These are phyloP conservation scores for Drosophila novamexicana DNA, from an alignment of 1,140 invertebrate species.

Conservation along the genomic window DNA sequence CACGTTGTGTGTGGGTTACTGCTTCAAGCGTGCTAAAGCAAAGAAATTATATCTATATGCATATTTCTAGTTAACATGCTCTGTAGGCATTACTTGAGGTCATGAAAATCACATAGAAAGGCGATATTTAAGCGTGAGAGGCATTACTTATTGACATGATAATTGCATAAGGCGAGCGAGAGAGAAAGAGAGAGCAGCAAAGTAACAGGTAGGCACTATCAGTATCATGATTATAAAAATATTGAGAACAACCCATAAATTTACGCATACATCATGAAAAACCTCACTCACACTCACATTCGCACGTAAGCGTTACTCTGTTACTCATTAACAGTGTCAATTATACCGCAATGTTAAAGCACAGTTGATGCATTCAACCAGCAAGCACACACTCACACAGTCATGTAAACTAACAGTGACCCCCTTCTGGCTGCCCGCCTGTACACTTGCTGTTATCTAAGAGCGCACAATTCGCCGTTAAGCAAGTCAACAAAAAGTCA, in stretches of 20 bases:
- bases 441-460: slow-evolving; percentile 29
- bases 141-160: neutral
- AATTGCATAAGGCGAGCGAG: neutral
- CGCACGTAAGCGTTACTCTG: neutral
- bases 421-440: slow-evolving; percentile 23
- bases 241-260: neutral
- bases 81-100: slow-evolving; percentile 3
- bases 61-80: neutral
- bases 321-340: slow-evolving; percentile 16
- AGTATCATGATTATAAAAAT: too few relatives aligned
- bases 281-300: neutral
- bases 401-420: slow-evolving; percentile 19
- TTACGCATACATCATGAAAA: neutral
- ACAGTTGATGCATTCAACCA: neutral
- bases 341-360: slow-evolving; percentile 15
- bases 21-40: slow-evolving; percentile 14
- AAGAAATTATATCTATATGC: slow-evolving; percentile 11
- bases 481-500: slow-evolving; percentile 51
- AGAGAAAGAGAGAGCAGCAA: neutral
- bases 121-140: neutral
- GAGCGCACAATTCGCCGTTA: slow-evolving; percentile 34
- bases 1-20: slow-evolving; percentile 12
- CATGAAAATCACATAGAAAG: slow-evolving; percentile 5
- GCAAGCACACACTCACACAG: neutral
- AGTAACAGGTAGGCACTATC: too few relatives aligned